phyloP scores from a whole-genome alignment of 2,888 invertebrate genomes.

The Chrysolina haemoptera region DNA sequence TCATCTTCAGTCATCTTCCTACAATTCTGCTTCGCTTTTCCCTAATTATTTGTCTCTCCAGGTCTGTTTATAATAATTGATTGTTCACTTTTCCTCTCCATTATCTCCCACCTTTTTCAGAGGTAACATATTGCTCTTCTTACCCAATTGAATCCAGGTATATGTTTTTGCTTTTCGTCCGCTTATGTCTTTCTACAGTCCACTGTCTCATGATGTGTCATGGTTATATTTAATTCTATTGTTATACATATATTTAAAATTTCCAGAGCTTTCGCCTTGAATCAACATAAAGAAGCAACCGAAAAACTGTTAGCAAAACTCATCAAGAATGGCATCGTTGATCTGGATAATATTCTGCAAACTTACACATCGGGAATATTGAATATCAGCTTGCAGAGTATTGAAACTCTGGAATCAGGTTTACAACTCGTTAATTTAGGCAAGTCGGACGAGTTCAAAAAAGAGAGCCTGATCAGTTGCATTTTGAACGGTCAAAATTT shows the following conservation, averaged over 20 bases:
- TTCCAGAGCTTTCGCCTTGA: conserved; percentile 70
- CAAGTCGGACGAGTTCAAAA: conserved; percentile 59
- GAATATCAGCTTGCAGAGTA: conserved; percentile 64
- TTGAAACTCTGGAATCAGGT: conserved; percentile 66
- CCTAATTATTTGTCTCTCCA: too few relatives aligned
- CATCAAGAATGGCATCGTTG: conserved; percentile 61
- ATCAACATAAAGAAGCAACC: conserved; percentile 68
- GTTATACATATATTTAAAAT: not conserved
- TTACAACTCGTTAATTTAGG: conserved; percentile 59
- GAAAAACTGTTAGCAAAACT: conserved; percentile 69
- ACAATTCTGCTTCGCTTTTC: too few relatives aligned
- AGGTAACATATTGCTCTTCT: too few relatives aligned
- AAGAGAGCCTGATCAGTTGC: conserved; percentile 56
- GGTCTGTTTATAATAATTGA: too few relatives aligned
- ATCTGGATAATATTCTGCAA: conserved; percentile 64
- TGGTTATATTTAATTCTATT: too few relatives aligned
- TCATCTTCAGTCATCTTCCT: too few relatives aligned
- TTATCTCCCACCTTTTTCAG: too few relatives aligned
- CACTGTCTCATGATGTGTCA: too few relatives aligned
- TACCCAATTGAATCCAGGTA: too few relatives aligned
- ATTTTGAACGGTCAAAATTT: conserved; percentile 57
- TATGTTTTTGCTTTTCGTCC: too few relatives aligned
- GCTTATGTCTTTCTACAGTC: too few relatives aligned
- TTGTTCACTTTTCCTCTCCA: too few relatives aligned
- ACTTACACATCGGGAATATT: conserved; percentile 68